phyloP scores from a whole-genome alignment of 1,140 invertebrate species.

The Papilio helenus region DNA sequence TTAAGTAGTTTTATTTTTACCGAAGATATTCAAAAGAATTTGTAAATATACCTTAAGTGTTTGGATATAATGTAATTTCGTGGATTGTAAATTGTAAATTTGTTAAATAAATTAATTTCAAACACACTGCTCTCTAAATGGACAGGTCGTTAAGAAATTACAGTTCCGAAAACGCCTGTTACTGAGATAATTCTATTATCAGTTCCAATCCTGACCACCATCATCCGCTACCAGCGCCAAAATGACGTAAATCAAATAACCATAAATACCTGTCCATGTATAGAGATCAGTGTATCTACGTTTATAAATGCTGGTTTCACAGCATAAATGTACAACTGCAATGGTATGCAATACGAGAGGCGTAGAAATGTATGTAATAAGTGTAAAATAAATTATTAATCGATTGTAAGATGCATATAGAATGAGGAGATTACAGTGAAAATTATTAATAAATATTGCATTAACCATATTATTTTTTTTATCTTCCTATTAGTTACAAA shows the following conservation, averaged over 20 bases:
- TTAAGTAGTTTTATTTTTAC: slow-evolving; percentile 61
- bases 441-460: slow-evolving; percentile 82
- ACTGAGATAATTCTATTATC: no score
- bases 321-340: slow-evolving; percentile 69
- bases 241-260: no score
- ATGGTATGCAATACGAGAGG: slow-evolving; percentile 73
- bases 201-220: no score
- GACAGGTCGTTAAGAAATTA: no score
- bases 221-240: no score
- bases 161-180: no score
- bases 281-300: background rate
- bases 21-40: slow-evolving; percentile 45
- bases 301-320: slow-evolving; percentile 57
- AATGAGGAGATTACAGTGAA: slow-evolving; percentile 79
- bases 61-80: slow-evolving; percentile 37
- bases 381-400: slow-evolving; percentile 82
- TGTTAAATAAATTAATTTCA: slow-evolving; percentile 13
- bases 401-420: slow-evolving; percentile 72
- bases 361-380: slow-evolving; percentile 70
- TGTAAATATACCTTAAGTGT: slow-evolving; percentile 44
- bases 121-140: no score
- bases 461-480: slow-evolving; percentile 70
- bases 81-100: slow-evolving; percentile 43
- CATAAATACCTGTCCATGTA: no score
- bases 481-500: slow-evolving; percentile 13